phyloP scores from a whole-genome alignment of 2,113 vertebrate species.

The Craseonycteris thonglongyai region DNA sequence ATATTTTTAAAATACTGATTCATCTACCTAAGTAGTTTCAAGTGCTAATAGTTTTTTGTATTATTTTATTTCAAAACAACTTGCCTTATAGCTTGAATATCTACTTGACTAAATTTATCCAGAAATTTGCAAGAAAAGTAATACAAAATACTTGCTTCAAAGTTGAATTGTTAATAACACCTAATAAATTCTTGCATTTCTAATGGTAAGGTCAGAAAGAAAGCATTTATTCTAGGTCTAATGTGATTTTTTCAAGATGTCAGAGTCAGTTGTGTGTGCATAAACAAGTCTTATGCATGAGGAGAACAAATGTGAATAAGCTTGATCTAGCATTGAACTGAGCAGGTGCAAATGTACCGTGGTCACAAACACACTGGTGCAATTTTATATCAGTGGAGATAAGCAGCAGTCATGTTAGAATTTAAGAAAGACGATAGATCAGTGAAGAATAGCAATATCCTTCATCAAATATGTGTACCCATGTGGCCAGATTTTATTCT shows the following conservation, averaged over 20 bases:
- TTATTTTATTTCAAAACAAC: not conserved
- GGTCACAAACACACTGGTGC: not conserved
- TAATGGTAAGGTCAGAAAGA: conserved; percentile 21
- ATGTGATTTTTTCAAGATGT: conserved; percentile 50
- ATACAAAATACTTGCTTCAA: conserved; percentile 29
- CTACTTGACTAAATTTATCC: conserved; percentile 13
- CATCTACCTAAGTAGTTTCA: not conserved
- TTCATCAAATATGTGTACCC: not conserved
- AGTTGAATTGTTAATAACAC: conserved; percentile 20
- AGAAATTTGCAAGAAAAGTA: conserved; percentile 20
- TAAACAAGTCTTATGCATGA: not conserved
- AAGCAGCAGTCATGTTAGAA: not conserved
- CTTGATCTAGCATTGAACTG: not conserved
- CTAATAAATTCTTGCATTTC: conserved; percentile 54
- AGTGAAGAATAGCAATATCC: not conserved
- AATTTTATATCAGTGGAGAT: not conserved
- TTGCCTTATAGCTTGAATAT: not conserved
- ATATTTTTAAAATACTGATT: not conserved
- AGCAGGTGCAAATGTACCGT: not conserved
- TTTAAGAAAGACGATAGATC: not conserved
- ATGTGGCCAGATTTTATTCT: not conserved
- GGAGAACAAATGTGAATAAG: not conserved
- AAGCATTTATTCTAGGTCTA: not conserved
- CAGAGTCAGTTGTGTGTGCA: not conserved
- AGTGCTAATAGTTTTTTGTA: not conserved